Conservation (phyloP, 2,888 invertebrate species). For the Xylota segnis region DNA sequence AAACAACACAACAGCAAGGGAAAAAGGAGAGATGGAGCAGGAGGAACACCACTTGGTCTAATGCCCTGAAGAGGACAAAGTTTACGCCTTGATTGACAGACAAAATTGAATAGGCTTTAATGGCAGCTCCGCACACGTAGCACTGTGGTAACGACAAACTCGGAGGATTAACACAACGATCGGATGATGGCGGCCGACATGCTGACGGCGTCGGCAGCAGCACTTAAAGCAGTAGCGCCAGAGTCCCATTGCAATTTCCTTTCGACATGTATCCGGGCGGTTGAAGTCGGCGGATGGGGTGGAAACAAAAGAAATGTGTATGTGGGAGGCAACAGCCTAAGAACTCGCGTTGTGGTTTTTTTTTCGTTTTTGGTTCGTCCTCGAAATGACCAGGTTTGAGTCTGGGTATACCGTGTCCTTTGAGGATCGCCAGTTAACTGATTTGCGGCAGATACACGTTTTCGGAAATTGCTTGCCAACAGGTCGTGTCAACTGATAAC, state of each 20-base stretch:
- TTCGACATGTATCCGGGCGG: neutral
- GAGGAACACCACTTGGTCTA: conserved; percentile 14
- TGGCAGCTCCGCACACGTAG: neutral
- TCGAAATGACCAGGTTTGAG: conserved; percentile 1
- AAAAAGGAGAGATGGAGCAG: neutral
- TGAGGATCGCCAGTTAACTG: conserved; percentile 65
- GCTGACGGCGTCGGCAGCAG: conserved; percentile 10
- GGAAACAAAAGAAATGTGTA: neutral
- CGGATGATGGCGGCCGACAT: conserved; percentile 22
- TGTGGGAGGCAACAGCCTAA: neutral
- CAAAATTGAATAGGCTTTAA: conserved; percentile 33
- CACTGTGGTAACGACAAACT: neutral
- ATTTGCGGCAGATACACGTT: conserved; percentile 52
- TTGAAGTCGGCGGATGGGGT: neutral
- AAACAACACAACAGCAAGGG: neutral
- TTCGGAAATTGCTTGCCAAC: conserved; percentile 63
- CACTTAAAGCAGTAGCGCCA: neutral
- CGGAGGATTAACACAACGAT: conserved; percentile 32
- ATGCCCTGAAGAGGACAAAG: conserved; percentile 25
- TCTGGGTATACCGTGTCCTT: conserved; percentile 57
- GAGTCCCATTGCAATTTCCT: conserved; percentile 17
- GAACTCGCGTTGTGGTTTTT: conserved; percentile 22
- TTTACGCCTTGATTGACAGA: conserved; percentile 42
- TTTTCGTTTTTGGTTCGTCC: too few relatives aligned
- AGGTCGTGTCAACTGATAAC: conserved; percentile 72